These are phyloP conservation scores for Anoplius nigerrimus DNA, from an alignment of 2,888 invertebrate genomes.

Conservation along the genomic window DNA sequence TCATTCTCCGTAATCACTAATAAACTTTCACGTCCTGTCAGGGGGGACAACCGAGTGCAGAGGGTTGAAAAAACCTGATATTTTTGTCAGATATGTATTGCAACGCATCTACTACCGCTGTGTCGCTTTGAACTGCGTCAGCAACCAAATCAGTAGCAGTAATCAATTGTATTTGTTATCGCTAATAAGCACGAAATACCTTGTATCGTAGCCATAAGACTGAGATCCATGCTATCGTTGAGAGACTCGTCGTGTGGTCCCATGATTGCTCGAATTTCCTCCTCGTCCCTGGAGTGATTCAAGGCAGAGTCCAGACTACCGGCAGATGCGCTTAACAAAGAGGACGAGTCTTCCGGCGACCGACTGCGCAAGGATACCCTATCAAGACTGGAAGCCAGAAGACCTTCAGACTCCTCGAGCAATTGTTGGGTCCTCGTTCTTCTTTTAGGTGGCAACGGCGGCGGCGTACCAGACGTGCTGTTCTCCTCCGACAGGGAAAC, in stretches of 20 bases:
- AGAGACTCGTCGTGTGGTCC: slow-evolving; percentile 75
- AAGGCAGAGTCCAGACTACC: slow-evolving; percentile 92
- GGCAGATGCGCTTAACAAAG: slow-evolving; percentile 82
- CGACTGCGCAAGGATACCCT: slow-evolving; percentile 86
- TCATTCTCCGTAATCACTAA: too few species aligned
- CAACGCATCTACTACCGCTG: too few species aligned
- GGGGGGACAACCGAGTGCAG: too few species aligned
- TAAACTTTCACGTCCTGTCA: too few species aligned
- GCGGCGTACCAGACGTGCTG: slow-evolving; percentile 83
- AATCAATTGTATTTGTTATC: not conserved
- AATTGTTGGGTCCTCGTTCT: slow-evolving; percentile 77
- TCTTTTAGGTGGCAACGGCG: slow-evolving; percentile 88
- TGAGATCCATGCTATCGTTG: slow-evolving; percentile 73
- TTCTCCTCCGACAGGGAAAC: slow-evolving; percentile 72
- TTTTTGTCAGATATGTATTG: too few species aligned
- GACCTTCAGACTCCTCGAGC: slow-evolving; percentile 75
- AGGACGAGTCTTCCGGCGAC: slow-evolving; percentile 83
- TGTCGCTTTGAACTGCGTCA: too few species aligned
- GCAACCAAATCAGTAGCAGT: too few species aligned
- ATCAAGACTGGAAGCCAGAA: slow-evolving; percentile 81
- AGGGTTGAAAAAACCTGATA: too few species aligned
- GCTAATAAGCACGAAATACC: slow-evolving; percentile 64
- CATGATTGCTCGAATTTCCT: slow-evolving; percentile 82
- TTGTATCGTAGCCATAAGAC: slow-evolving; percentile 74
- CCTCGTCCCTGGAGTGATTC: slow-evolving; percentile 90